These are phyloP conservation scores for Albula glossodonta DNA, from an alignment of 2,113 vertebrate genomes.

Conservation along the genomic window DNA sequence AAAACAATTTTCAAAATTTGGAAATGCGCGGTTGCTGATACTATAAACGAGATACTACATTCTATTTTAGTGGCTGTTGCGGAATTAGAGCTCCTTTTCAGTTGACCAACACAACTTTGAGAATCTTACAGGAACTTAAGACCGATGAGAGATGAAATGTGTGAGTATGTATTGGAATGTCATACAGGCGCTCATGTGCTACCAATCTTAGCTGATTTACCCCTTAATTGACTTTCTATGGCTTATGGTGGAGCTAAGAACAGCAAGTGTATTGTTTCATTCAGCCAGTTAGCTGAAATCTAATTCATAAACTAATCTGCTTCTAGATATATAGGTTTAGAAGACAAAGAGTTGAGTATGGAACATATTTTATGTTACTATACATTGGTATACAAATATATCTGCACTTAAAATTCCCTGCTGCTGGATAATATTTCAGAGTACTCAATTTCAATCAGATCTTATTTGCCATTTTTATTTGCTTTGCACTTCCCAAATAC, in stretches of 20 bases:
- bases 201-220: background rate
- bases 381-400: background rate
- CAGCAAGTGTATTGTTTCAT: background rate
- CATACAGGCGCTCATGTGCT: conserved; percentile 3
- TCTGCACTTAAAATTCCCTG: background rate
- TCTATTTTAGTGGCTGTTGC: background rate
- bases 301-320: conserved; percentile 1
- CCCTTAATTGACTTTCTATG: conserved; percentile 8
- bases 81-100: background rate
- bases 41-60: background rate
- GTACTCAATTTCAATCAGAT: background rate
- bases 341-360: background rate
- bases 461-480: too few relatives aligned
- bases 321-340: background rate
- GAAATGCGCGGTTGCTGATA: background rate
- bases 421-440: background rate
- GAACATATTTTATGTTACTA: background rate
- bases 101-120: background rate
- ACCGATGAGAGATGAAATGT: background rate
- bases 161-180: background rate
- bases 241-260: background rate
- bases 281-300: background rate
- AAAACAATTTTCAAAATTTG: too few relatives aligned
- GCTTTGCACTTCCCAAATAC: too few relatives aligned
- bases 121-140: background rate